These are phyloP conservation scores for Aethina tumida DNA, from an alignment of 1,140 invertebrate genomes.

Conservation along the genomic window DNA sequence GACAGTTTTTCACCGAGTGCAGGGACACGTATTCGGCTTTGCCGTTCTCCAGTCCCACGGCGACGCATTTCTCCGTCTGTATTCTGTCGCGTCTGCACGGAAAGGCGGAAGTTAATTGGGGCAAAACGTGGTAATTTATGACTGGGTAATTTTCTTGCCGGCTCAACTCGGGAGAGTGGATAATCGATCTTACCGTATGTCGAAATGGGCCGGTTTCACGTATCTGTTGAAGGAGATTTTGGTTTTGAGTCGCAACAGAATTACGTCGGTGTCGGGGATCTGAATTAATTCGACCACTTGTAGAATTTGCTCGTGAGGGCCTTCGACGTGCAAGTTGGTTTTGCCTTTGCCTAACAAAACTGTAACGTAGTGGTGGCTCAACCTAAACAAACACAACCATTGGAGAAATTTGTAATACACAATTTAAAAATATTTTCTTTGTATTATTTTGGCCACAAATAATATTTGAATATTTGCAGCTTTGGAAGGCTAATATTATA, in stretches of 20 bases:
- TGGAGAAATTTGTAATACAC: no score
- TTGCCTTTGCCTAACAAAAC: conserved; percentile 55
- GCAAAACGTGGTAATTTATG: no score
- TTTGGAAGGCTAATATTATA: no score
- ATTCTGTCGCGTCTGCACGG: conserved; percentile 29
- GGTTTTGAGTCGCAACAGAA: conserved; percentile 48
- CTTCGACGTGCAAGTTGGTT: conserved; percentile 42
- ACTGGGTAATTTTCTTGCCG: no score
- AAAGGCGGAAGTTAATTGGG: no score
- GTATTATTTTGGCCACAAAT: no score
- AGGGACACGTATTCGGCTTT: conserved; percentile 13
- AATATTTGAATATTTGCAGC: no score
- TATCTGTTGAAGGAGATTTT: conserved; percentile 45
- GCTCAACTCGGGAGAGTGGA: no score
- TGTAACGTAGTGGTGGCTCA: conserved; percentile 46
- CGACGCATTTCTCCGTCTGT: conserved; percentile 41
- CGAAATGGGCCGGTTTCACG: conserved; percentile 48
- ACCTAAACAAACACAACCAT: conserved; percentile 39
- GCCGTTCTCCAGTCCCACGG: conserved; percentile 31
- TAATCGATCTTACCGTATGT: conserved; percentile 37
- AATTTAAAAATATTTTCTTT: no score
- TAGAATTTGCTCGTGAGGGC: conserved; percentile 58
- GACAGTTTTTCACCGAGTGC: conserved; percentile 36
- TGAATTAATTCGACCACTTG: conserved; percentile 42
- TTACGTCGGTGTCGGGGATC: conserved; percentile 42